Evolutionary conservation across 2,113 vertebrate species (phyloP), one percentile per base, ranked within the genome.

Genomic region (Haliaeetus leucogaster): DNA sequence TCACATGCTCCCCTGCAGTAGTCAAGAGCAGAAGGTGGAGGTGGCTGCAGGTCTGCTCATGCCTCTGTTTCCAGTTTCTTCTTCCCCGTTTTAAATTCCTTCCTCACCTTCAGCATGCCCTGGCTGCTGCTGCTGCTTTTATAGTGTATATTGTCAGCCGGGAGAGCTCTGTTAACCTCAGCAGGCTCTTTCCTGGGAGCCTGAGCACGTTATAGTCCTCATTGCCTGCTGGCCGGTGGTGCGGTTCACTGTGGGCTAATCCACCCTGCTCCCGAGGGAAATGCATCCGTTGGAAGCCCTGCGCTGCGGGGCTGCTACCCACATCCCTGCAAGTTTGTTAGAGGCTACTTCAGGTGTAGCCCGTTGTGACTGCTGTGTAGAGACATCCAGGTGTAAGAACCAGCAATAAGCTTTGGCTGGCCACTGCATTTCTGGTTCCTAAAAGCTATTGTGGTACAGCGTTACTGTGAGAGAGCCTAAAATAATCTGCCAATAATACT

Each of bases 41-140:
- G 63, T 55, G 42, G 50, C 90, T 93, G 80, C 76, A 21, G 20
- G 52, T 89, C 72, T 52, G 70, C 43, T 87, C 81, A 5, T 15
- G 18, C 74, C 74, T 56, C 12, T 8, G 0, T 27, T 70, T 93
- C 58, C 25, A 55, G 29, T 89, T 82, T 63, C 52, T 78, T 94
- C 71, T 42, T 85, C 82, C 52, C 23, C 0, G 0, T 70, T 94
- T 81, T 82, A 25, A 82, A 86, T 48, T 67, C 82, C 7, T 66
- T 76, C 56, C 23, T 86, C 87, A 32, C 50, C 76, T 58, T 82
- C 79, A 47, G 90, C 97, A 88, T 83, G 82, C 86, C 88, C 86
- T 86, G 86, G 89, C 97, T 88, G 91, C 85, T 91, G 82, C 93
- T 92, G 91, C 93, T 97, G 92, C 53, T 97, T 90, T 90, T 67